Conservation (phyloP, 1,140 invertebrate genomes). For the Macrostomum lignano region DNA sequence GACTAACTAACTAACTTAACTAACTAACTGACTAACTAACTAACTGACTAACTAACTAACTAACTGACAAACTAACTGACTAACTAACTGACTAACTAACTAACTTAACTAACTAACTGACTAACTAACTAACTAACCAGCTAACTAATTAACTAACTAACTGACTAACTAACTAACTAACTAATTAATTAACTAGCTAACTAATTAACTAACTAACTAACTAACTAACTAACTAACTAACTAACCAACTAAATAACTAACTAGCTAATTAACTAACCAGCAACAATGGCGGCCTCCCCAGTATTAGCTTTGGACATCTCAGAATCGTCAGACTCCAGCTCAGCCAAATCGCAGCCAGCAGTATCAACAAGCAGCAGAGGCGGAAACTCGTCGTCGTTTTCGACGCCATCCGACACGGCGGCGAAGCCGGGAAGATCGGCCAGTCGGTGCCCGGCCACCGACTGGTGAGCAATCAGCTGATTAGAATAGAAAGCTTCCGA, state of each 20-base stretch:
- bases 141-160: too few species aligned
- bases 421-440: conserved; percentile 11
- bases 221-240: too few species aligned
- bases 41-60: too few species aligned
- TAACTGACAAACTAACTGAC: too few species aligned
- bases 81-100: too few species aligned
- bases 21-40: too few species aligned
- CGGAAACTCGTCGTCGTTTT: conserved; percentile 18
- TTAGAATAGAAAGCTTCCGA: conserved; percentile 30
- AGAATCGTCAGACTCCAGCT: conserved; percentile 29
- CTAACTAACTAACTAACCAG: too few species aligned
- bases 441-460: conserved; percentile 32
- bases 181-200: too few species aligned
- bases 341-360: conserved; percentile 30
- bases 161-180: too few species aligned
- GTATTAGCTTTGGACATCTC: conserved; percentile 32
- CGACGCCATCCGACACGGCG: conserved; percentile 21
- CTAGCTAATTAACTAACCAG: conserved; percentile 28
- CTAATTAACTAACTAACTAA: too few species aligned
- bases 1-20: too few species aligned
- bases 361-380: conserved; percentile 33
- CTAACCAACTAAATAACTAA: conserved; percentile 12
- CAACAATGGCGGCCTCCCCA: conserved; percentile 33
- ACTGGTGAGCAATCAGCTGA: conserved; percentile 27
- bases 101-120: too few species aligned